Evolutionary conservation across 2,888 invertebrate genomes (phyloP), one percentile per base, ranked within the genome.

Genomic region (Liopterus haemorrhoidalis): DNA sequence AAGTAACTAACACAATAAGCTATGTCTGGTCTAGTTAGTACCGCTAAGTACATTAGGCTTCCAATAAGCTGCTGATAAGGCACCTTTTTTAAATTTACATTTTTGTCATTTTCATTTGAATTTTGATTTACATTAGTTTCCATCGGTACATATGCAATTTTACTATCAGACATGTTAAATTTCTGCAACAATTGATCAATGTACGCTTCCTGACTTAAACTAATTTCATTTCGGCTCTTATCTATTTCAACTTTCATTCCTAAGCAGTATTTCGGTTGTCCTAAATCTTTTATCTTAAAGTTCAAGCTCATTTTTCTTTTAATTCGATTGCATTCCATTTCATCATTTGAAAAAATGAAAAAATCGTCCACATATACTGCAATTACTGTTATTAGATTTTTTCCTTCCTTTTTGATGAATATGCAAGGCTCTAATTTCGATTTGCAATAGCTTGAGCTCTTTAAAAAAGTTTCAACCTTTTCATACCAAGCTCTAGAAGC

Each of bases 351-450:
- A 39, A 54, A 56, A 51, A 53, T 35, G 42, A 54, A 52, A 30
- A 55, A 54, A 45, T 55, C 53, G 20, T 55, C 55, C 5, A 55
- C 55, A 50, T 54, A 52, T 9, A 54, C 19, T 5, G 52, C 51
- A 39, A 56, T 36, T 22, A 53, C 44, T n/a, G 51, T 53, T 28
- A 50, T 20, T 43, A 28, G 12, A 35, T 43, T 24, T 20, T 36
- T 40, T 22, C n/a, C n/a, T n/a, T 37, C 21, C 14, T 20, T 24
- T 48, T 50, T 53, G 11, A 45, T 48, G 41, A 42, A 54, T 9
- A 54, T 15, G 46, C 50, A 54, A 33, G 45, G 49, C 43, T 54
- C 54, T 27, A 40, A 37, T 12, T 48, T 19, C 11, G 54, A 50
- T 32, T 38, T 52, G 14, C 33, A 24, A 45, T 46, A 54, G 8